phyloP scores from a whole-genome alignment of 2,113 vertebrate genomes.

The Dipodomys spectabilis region DNA sequence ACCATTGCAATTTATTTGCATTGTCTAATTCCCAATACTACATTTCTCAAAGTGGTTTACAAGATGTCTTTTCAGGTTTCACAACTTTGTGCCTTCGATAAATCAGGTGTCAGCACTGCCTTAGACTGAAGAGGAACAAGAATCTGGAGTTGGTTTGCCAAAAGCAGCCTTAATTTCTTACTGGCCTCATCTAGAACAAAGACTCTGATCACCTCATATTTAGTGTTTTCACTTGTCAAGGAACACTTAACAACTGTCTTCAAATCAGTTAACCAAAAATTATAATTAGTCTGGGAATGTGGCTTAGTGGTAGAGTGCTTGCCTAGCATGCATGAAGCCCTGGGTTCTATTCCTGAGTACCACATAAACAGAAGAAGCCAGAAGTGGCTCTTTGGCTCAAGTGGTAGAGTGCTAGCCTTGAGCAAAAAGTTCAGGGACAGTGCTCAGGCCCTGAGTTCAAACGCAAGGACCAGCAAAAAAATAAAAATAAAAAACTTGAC shows the following conservation, averaged over 20 bases:
- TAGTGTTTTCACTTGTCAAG: background rate
- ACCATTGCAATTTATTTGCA: background rate
- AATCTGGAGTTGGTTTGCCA: background rate
- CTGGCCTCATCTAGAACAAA: background rate
- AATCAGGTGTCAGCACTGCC: background rate
- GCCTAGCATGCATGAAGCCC: no score
- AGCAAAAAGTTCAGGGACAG: no score
- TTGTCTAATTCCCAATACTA: slow-evolving; percentile 15
- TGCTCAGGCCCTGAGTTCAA: no score
- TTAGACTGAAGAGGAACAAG: background rate
- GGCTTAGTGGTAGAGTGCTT: no score
- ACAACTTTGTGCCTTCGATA: background rate
- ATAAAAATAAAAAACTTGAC: no score
- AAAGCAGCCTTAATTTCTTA: accelerated
- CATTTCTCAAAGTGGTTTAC: background rate
- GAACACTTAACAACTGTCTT: background rate
- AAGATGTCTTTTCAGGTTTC: background rate
- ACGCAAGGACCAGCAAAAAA: no score
- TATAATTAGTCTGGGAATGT: background rate
- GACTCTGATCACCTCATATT: background rate
- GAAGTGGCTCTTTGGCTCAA: no score
- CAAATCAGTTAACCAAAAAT: background rate
- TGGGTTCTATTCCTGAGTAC: no score
- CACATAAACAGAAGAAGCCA: no score
- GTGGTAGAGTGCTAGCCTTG: no score